A percentile compares a stretch with the other conserved stretches of the same genome.
Evolutionary conservation across 2,797 vertebrate species (phyloP).

Genomic region (Lagorchestes hirsutus): DNA sequence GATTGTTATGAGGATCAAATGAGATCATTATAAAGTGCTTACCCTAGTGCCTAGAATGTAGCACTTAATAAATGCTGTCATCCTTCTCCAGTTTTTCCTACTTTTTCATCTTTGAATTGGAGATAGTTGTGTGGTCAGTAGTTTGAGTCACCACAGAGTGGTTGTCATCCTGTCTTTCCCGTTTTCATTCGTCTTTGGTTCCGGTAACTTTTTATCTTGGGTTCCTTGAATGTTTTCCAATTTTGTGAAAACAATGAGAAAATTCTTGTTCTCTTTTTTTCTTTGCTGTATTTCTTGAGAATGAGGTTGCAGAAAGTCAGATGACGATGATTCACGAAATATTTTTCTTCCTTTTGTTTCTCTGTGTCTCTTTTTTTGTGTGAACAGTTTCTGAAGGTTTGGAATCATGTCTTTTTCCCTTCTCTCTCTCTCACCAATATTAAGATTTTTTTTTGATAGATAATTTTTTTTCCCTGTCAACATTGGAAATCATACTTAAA

Average conservation of each 20-base stretch:
- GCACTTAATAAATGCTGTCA: background rate
- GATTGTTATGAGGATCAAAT: background rate
- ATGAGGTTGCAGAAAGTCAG: slow-evolving; percentile 6
- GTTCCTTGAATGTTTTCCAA: slow-evolving; percentile 43
- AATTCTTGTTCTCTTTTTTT: slow-evolving; percentile 4
- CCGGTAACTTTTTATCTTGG: slow-evolving; percentile 28
- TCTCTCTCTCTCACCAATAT: slow-evolving; percentile 20
- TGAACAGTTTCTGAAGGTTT: background rate
- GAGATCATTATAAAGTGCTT: background rate
- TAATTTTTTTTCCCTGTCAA: background rate
- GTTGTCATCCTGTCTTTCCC: slow-evolving; percentile 46
- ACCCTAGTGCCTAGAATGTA: background rate
- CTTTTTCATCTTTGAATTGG: slow-evolving; percentile 25
- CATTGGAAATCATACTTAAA: slow-evolving; percentile 5
- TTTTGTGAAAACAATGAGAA: slow-evolving; percentile 37
- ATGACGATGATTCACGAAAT: background rate
- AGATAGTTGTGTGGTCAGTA: slow-evolving; percentile 12
- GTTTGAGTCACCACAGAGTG: background rate
- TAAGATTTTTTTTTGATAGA: background rate
- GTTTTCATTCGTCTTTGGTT: slow-evolving; percentile 35
- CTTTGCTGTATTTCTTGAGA: slow-evolving; percentile 19
- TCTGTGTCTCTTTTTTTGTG: slow-evolving; percentile 1
- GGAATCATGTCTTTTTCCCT: background rate
- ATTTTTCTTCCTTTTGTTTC: background rate
- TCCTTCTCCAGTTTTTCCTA: background rate